A percentile compares a stretch with the other conserved stretches of the same genome.
phyloP scores from a whole-genome alignment of 2,113 vertebrate species.

The Pleuronectes platessa region DNA sequence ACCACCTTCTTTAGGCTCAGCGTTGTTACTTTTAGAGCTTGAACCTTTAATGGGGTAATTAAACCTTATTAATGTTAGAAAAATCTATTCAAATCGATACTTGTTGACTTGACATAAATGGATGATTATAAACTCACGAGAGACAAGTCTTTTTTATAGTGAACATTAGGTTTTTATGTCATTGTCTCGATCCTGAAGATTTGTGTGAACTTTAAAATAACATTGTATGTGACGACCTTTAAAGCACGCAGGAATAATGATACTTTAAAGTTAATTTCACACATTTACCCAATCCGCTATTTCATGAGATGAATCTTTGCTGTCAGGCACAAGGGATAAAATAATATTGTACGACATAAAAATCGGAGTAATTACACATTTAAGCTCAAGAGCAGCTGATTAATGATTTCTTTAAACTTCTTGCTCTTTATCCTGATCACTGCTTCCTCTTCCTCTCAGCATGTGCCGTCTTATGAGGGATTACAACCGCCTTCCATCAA shows the following conservation, averaged over 20 bases:
- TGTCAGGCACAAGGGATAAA: background rate
- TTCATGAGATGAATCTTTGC: background rate
- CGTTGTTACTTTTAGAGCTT: too few species aligned
- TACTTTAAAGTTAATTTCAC: background rate
- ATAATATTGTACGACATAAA: background rate
- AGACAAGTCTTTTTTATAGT: too few species aligned
- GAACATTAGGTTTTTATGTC: too few species aligned
- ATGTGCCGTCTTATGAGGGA: constrained; percentile 39
- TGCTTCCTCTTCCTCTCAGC: constrained; percentile 33
- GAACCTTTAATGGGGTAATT: too few species aligned
- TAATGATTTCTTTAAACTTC: background rate
- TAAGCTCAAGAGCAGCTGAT: background rate
- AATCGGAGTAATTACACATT: background rate
- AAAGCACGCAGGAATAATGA: background rate
- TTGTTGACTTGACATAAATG: too few species aligned
- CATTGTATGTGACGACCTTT: background rate
- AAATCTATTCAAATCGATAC: too few species aligned
- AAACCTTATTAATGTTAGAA: too few species aligned
- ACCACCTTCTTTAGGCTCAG: too few species aligned
- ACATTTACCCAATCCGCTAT: background rate
- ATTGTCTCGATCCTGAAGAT: too few species aligned
- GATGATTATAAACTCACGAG: too few species aligned
- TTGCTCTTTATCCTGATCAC: constrained; percentile 20
- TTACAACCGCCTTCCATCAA: constrained; percentile 37
- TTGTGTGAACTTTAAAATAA: background rate